These are phyloP conservation scores for Drosophila murphyi DNA, from an alignment of 1,140 invertebrate genomes.

Conservation along the genomic window DNA sequence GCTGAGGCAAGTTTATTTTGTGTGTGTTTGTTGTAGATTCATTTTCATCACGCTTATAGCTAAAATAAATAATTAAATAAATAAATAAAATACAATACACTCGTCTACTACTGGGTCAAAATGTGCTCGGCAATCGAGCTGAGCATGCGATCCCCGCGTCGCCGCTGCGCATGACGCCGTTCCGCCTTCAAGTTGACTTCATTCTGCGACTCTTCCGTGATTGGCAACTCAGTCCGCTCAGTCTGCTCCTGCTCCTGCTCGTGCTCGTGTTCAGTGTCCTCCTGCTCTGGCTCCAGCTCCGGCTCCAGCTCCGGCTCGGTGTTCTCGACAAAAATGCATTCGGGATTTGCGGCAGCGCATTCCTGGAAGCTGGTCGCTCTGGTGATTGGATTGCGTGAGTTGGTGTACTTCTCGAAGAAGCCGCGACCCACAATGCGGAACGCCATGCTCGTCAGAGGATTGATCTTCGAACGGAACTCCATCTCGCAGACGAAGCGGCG, in stretches of 20 bases:
- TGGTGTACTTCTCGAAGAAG: constrained; percentile 80
- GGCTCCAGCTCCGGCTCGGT: constrained; percentile 12
- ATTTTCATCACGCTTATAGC: constrained; percentile 72
- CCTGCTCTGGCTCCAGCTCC: neutral
- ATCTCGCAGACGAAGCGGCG: constrained; percentile 83
- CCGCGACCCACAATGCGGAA: constrained; percentile 80
- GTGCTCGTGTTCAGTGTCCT: constrained; percentile 24
- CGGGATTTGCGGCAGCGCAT: constrained; percentile 72
- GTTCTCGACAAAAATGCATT: constrained; percentile 76
- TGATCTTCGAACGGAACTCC: constrained; percentile 77
- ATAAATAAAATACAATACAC: constrained; percentile 45
- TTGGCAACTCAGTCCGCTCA: constrained; percentile 17
- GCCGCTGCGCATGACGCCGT: constrained; percentile 53
- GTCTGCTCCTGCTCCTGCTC: neutral
- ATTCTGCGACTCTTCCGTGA: constrained; percentile 53
- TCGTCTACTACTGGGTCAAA: constrained; percentile 53
- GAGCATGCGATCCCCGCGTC: constrained; percentile 61
- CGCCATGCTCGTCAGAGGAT: constrained; percentile 79
- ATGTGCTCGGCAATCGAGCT: constrained; percentile 68
- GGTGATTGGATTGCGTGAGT: constrained; percentile 58
- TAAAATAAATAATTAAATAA: constrained; percentile 81
- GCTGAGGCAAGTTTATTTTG: constrained; percentile 78
- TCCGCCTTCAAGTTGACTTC: constrained; percentile 67
- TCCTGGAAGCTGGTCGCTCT: constrained; percentile 66
- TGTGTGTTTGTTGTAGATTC: constrained; percentile 53